Percentiles rank a stretch among this genome's conserved stretches.
Conservation (phyloP, 2,888 invertebrate genomes). For the Steromphala cineraria region DNA sequence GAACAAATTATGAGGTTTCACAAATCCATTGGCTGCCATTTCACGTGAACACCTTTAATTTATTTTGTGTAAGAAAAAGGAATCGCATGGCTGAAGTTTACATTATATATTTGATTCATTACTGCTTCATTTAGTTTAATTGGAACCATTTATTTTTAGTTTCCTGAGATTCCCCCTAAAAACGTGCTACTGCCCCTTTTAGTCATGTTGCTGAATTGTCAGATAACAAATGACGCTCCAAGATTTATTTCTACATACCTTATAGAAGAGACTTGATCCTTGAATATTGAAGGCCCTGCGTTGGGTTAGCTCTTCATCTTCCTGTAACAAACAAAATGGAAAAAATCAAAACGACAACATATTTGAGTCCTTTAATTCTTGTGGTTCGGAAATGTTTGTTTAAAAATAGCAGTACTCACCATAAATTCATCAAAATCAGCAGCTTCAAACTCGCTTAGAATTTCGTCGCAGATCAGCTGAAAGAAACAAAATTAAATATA, state of each 20-base stretch:
- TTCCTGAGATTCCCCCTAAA: no score
- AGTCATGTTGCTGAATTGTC: neutral
- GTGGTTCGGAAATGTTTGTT: neutral
- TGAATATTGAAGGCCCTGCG: constrained; percentile 83
- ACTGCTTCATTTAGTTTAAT: no score
- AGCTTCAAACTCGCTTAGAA: constrained; percentile 90
- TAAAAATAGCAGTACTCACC: constrained; percentile 76
- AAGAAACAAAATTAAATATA: constrained; percentile 34
- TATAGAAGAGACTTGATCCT: constrained; percentile 76
- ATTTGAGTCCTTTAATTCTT: no score
- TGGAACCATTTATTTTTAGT: no score
- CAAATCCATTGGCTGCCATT: no score
- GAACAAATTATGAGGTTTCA: no score
- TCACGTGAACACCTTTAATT: no score
- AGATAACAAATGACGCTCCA: neutral
- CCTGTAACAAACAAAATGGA: constrained; percentile 42
- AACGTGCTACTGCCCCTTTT: no score
- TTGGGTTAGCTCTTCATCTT: constrained; percentile 76
- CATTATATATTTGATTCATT: no score
- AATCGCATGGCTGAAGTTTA: no score
- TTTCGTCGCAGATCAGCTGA: constrained; percentile 82
- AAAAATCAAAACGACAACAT: no score
- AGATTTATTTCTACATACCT: constrained; percentile 48
- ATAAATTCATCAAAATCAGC: constrained; percentile 90
- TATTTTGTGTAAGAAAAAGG: no score